These are phyloP conservation scores for Punctoribates punctum DNA, from an alignment of 2,888 invertebrate genomes.

Conservation along the genomic window DNA sequence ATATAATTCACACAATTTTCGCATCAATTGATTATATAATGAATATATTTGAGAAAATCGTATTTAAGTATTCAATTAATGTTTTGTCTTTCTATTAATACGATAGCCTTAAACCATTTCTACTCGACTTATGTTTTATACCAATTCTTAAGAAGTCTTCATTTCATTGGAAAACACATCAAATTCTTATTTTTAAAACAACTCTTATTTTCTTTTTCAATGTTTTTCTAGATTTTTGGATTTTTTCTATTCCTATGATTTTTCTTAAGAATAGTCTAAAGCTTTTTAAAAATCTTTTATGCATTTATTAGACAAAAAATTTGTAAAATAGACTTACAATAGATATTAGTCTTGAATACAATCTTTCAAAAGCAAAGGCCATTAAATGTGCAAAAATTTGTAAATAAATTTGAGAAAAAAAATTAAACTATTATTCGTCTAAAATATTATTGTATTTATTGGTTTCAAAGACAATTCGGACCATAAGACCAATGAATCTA, in stretches of 20 bases:
- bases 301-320: background rate
- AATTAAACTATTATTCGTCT: conserved; percentile 6
- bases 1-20: too few relatives aligned
- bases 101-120: too few relatives aligned
- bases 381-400: conserved; percentile 35
- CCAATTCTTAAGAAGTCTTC: too few relatives aligned
- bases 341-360: conserved; percentile 22
- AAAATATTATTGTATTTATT: conserved; percentile 17
- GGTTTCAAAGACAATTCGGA: background rate
- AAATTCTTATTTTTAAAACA: too few relatives aligned
- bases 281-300: conserved; percentile 17
- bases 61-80: too few relatives aligned
- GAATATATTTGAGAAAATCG: too few relatives aligned
- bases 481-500: conserved; percentile 4
- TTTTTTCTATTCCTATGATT: background rate
- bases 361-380: conserved; percentile 10
- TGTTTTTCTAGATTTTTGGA: too few relatives aligned
- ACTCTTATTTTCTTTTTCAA: too few relatives aligned
- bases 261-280: background rate
- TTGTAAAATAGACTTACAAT: background rate
- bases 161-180: too few relatives aligned
- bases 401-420: background rate
- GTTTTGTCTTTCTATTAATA: too few relatives aligned
- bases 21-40: too few relatives aligned
- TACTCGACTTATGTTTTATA: too few relatives aligned